phyloP scores from a whole-genome alignment of 1,140 invertebrate species.

The Drosophila bocki region DNA sequence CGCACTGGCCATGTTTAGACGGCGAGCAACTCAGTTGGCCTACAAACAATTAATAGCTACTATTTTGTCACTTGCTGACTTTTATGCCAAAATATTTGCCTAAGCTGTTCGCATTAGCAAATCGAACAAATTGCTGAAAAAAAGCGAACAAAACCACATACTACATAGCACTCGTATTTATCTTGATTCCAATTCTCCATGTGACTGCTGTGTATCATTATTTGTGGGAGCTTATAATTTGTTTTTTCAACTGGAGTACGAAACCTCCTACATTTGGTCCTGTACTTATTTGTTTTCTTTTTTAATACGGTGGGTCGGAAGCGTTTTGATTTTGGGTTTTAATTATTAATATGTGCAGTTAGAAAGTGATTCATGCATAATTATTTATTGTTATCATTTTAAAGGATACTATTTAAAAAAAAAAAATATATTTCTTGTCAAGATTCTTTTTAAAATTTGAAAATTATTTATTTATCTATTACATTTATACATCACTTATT shows the following conservation, averaged over 20 bases:
- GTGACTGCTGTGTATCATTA: constrained; percentile 48
- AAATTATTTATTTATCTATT: no score
- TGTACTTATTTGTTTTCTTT: constrained; percentile 14
- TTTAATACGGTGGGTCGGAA: constrained; percentile 7
- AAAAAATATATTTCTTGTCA: not conserved
- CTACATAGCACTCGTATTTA: constrained; percentile 40
- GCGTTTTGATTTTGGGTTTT: not conserved
- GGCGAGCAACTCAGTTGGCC: constrained; percentile 38
- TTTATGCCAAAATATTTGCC: constrained; percentile 77
- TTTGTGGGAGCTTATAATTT: constrained; percentile 57
- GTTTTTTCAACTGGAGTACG: constrained; percentile 50
- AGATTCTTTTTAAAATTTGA: no score
- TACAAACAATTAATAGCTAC: constrained; percentile 75
- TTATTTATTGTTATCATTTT: not conserved
- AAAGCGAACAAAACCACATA: constrained; percentile 30
- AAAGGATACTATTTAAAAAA: not conserved
- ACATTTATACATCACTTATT: no score
- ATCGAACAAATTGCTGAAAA: constrained; percentile 61
- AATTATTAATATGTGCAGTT: not conserved
- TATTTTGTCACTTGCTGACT: constrained; percentile 74
- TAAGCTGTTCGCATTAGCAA: constrained; percentile 72
- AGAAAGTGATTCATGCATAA: not conserved
- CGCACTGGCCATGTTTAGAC: constrained; percentile 74
- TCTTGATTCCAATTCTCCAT: constrained; percentile 32
- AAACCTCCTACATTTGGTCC: constrained; percentile 11